Evolutionary conservation across 2,113 vertebrate genomes (phyloP).

Genomic region (Bos javanicus): DNA sequence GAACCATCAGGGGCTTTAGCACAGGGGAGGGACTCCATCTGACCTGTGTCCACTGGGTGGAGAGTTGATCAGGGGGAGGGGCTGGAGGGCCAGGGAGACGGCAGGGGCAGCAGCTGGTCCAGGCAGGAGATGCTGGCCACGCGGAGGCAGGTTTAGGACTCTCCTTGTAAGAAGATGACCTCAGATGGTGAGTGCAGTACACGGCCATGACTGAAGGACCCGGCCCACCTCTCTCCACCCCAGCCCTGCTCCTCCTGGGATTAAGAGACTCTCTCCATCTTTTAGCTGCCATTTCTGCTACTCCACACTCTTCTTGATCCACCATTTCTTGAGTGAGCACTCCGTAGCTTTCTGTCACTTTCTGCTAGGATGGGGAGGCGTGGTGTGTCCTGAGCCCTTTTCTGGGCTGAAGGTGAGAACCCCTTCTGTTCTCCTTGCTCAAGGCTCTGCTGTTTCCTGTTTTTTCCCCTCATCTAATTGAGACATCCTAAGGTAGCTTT

Average conservation of each 20-base stretch:
- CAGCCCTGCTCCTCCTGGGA: background rate
- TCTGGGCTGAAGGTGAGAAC: background rate
- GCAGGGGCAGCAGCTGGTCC: background rate
- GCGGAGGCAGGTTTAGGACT: background rate
- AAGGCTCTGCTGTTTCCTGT: background rate
- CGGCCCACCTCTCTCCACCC: rapidly evolving
- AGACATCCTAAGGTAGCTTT: background rate
- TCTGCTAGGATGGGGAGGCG: background rate
- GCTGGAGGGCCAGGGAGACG: background rate
- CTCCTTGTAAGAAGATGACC: background rate
- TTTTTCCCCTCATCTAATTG: background rate
- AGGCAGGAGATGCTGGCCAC: background rate
- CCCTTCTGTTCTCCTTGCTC: background rate
- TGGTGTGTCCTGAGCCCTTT: background rate
- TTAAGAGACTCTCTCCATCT: background rate
- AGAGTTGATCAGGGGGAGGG: background rate
- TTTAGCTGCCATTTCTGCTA: background rate
- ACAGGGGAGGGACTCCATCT: background rate
- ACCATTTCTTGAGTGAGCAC: background rate
- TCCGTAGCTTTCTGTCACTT: background rate
- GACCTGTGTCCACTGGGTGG: background rate
- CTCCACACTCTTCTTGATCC: background rate
- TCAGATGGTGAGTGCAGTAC: rapidly evolving
- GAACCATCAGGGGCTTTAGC: background rate
- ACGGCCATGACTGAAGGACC: rapidly evolving